Base-by-base conservation (phyloP, 2,888 invertebrate genomes). In the Drosophila formosana region DNA sequence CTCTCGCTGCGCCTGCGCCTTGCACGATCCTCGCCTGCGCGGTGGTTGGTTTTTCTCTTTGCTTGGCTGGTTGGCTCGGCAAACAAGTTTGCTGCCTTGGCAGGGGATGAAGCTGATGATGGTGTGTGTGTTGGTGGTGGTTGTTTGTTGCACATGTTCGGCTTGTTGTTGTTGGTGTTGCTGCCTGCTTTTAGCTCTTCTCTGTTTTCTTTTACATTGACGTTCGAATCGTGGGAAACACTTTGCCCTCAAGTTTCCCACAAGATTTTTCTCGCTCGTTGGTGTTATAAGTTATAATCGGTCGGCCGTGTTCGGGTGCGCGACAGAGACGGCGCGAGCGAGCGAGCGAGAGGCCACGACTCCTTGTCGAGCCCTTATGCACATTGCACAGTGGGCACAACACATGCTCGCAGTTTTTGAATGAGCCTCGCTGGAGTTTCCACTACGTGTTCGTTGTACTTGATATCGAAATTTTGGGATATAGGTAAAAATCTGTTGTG, bases 241-340 rank as follows among this genome's bases (percentile, higher is more conserved):
- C 90, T 91, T 92, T 91, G 86, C 89, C 86, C 91, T 90, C 90
- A 84, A 91, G 92, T 92, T 92, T 92, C 92, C 92, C 92, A 92
- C 92, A 92, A 92, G 90, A 91, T 90, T 91, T 91, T 90, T 90
- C 85, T 90, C 80, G 80, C 89, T 90, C 80, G 76, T 86, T 83
- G 83, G 88, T 90, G 87, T 90, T 89, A 89, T 89, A 88, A 88
- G 87, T 89, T 89, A 88, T 89, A 88, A 88, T 90, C 87, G 82
- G 74, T 78, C 72, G 82, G 67, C 72, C 76, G 82, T 79, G 69
- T 73, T 70, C 80, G 73, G 78, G 67, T n/a, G 23, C 1, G 57
- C 3, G 30, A 72, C n/a, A n/a, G n/a, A n/a, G n/a, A n/a, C n/a
- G n/a, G n/a, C n/a, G n/a, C n/a, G n/a, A n/a, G n/a, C n/a, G n/a